Evolutionary conservation across 2,888 invertebrate species (phyloP).

Genomic region (Oconnorella tubifera): DNA sequence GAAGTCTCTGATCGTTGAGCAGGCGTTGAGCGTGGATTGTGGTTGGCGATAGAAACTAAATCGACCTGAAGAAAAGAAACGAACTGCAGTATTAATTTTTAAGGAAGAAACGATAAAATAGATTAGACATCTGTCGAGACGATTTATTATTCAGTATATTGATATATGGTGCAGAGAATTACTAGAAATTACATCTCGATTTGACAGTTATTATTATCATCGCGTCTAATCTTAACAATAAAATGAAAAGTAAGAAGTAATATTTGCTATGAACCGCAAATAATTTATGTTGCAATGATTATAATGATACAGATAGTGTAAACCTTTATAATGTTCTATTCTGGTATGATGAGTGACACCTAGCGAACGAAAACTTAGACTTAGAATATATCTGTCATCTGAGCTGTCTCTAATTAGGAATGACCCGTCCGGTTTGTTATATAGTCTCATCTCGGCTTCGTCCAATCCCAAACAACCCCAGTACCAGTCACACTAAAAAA

Average conservation of each 20-base stretch:
- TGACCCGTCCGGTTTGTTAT: constrained; percentile 70
- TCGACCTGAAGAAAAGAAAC: constrained; percentile 82
- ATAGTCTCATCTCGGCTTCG: constrained; percentile 69
- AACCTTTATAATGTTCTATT: constrained; percentile 69
- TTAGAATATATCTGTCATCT: constrained; percentile 68
- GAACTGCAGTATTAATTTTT: too few species aligned
- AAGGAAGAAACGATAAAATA: too few species aligned
- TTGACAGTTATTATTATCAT: too few species aligned
- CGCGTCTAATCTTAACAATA: too few species aligned
- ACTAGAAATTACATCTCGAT: too few species aligned
- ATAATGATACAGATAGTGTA: too few species aligned
- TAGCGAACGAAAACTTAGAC: constrained; percentile 68
- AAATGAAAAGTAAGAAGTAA: too few species aligned
- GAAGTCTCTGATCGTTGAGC: constrained; percentile 65
- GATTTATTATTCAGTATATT: too few species aligned
- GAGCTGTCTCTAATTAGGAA: constrained; percentile 75
- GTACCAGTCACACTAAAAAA: constrained; percentile 64
- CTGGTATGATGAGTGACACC: constrained; percentile 71
- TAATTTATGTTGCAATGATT: too few species aligned
- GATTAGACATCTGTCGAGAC: too few species aligned
- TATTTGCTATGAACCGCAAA: too few species aligned
- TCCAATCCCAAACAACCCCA: constrained; percentile 74
- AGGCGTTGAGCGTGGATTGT: constrained; percentile 50
- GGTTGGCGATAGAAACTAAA: constrained; percentile 60
- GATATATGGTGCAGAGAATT: too few species aligned